A percentile compares a stretch with the other conserved stretches of the same genome.
Conservation (phyloP, 2,113 vertebrate genomes). For the Perca flavescens region DNA sequence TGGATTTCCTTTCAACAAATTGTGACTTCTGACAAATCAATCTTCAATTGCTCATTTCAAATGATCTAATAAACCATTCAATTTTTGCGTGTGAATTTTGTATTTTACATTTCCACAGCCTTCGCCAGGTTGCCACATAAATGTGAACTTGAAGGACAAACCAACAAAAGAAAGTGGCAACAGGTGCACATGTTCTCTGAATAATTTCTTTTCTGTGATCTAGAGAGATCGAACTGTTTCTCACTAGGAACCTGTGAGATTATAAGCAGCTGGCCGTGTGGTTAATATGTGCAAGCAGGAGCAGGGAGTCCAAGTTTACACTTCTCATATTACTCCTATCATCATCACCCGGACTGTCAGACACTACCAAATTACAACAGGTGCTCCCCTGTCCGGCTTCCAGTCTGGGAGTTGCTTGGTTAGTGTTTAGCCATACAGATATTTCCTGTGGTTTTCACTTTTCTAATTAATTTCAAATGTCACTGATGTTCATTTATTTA, state of each 20-base stretch:
- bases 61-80: too few species aligned
- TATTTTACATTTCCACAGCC: neutral
- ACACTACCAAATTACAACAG: slow-evolving; percentile 62
- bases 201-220: neutral
- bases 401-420: slow-evolving; percentile 9
- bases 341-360: slow-evolving; percentile 29
- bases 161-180: neutral
- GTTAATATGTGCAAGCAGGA: slow-evolving; percentile 14
- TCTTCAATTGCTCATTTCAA: neutral
- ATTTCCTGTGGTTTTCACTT: slow-evolving; percentile 20
- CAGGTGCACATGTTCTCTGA: neutral
- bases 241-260: slow-evolving; percentile 28
- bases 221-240: neutral
- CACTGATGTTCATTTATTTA: neutral
- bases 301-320: slow-evolving; percentile 25
- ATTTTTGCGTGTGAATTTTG: neutral
- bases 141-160: slow-evolving; percentile 1
- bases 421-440: neutral
- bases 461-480: neutral
- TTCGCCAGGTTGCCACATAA: neutral
- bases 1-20: neutral
- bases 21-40: neutral
- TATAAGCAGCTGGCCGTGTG: slow-evolving; percentile 16
- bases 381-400: slow-evolving; percentile 34
- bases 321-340: slow-evolving; percentile 56